phyloP scores from a whole-genome alignment of 2,888 invertebrate species.

The Archips crataeganus region DNA sequence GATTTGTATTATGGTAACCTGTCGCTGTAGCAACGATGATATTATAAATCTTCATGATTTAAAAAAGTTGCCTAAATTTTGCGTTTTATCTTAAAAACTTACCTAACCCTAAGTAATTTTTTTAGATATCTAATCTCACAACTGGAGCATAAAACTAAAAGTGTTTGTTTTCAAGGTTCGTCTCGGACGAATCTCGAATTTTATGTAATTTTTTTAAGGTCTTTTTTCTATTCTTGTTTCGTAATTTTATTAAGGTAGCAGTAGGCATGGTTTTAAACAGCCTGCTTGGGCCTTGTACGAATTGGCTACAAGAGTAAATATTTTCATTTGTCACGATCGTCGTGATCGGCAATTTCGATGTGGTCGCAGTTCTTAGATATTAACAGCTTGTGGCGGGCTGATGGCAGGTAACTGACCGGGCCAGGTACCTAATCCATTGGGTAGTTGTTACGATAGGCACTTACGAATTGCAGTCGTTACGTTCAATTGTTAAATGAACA shows the following conservation, averaged over 20 bases:
- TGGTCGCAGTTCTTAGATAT: conserved; percentile 19
- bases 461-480: not conserved
- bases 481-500: not conserved
- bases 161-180: conserved; percentile 57
- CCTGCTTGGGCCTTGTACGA: conserved; percentile 54
- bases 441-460: not conserved
- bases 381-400: too few relatives aligned
- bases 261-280: conserved; percentile 19
- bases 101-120: not conserved
- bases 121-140: not conserved
- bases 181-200: conserved; percentile 17
- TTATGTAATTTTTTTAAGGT: conserved; percentile 19
- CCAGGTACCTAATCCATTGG: conserved; percentile 6
- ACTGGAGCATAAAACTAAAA: conserved; percentile 8
- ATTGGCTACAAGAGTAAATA: conserved; percentile 53
- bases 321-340: conserved; percentile 39
- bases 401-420: not conserved
- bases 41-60: too few relatives aligned
- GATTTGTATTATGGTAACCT: not conserved
- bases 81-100: not conserved
- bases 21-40: not conserved
- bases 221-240: conserved; percentile 26
- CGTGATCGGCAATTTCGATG: conserved; percentile 31
- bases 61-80: too few relatives aligned
- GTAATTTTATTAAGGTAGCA: conserved; percentile 19